phyloP scores from a whole-genome alignment of 2,797 vertebrate species.

The Poeciliopsis infans region DNA sequence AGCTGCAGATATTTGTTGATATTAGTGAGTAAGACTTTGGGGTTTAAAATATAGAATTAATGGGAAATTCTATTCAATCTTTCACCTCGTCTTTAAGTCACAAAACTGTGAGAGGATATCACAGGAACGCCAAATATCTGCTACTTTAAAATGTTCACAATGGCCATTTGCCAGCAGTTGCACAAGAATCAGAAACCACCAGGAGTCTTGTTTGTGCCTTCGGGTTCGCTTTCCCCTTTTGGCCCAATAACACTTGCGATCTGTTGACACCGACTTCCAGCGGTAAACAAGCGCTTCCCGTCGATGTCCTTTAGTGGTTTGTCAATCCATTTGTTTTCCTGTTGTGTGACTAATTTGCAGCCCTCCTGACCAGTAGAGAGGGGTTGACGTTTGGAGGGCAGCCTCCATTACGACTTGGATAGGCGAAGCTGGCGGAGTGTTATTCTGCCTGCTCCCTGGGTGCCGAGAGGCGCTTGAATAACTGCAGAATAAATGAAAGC shows the following conservation, averaged over 20 bases:
- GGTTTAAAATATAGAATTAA: not conserved
- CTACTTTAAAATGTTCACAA: not conserved
- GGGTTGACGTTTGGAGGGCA: conserved; percentile 5
- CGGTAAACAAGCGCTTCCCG: conserved; percentile 16
- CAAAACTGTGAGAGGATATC: not conserved
- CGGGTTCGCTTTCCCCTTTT: not conserved
- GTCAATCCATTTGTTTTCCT: conserved; percentile 8
- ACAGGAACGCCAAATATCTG: not conserved
- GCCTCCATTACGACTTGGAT: conserved; percentile 1
- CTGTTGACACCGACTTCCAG: not conserved
- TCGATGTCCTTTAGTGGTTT: conserved; percentile 9
- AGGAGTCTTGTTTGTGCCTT: not conserved
- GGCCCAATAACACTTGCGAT: not conserved
- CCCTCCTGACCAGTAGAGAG: conserved; percentile 9
- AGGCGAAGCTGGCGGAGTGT: conserved; percentile 4
- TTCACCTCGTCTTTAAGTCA: not conserved
- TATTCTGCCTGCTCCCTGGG: conserved; percentile 14
- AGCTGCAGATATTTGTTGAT: not conserved
- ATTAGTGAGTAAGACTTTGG: not conserved
- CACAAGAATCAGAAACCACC: not conserved
- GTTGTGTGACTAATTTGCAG: conserved; percentile 1
- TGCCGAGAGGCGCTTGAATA: not conserved
- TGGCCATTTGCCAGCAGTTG: not conserved
- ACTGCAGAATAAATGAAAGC: conserved; percentile 3
- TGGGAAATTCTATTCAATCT: not conserved